Percentiles rank a stretch among this genome's conserved stretches.
Conservation (phyloP, 1,140 invertebrate genomes). For the Cryptotermes secundus region DNA sequence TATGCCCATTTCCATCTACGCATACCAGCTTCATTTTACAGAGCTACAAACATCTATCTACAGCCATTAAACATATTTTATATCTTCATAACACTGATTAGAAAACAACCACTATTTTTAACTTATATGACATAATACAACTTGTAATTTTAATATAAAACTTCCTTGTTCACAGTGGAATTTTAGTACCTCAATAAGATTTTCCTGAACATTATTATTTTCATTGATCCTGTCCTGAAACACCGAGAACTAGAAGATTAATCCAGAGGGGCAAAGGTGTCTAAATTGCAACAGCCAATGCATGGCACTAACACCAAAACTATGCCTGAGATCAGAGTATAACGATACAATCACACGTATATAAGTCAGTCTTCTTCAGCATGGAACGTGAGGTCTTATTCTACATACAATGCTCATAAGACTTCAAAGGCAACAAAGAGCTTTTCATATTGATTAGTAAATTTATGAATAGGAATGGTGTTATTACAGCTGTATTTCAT, state of each 20-base stretch:
- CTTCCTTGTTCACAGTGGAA: background rate
- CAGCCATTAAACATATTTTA: background rate
- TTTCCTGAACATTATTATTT: background rate
- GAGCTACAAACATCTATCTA: background rate
- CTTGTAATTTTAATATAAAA: background rate
- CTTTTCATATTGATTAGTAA: no score
- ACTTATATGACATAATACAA: background rate
- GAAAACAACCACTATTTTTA: background rate
- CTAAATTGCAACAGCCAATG: background rate
- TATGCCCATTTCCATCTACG: background rate
- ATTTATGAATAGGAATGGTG: background rate
- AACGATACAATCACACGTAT: background rate
- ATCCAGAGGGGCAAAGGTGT: background rate
- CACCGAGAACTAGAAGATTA: background rate
- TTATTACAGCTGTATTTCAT: background rate
- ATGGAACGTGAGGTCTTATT: background rate
- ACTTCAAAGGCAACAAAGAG: slow-evolving; percentile 19
- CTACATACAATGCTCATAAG: background rate
- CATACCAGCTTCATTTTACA: background rate
- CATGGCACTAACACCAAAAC: background rate
- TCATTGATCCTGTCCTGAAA: background rate
- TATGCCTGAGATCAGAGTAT: background rate
- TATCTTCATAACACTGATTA: background rate
- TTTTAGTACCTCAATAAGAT: background rate
- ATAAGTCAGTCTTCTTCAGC: background rate